Conservation (phyloP, 2,113 vertebrate genomes). For the Morone chrysops region DNA sequence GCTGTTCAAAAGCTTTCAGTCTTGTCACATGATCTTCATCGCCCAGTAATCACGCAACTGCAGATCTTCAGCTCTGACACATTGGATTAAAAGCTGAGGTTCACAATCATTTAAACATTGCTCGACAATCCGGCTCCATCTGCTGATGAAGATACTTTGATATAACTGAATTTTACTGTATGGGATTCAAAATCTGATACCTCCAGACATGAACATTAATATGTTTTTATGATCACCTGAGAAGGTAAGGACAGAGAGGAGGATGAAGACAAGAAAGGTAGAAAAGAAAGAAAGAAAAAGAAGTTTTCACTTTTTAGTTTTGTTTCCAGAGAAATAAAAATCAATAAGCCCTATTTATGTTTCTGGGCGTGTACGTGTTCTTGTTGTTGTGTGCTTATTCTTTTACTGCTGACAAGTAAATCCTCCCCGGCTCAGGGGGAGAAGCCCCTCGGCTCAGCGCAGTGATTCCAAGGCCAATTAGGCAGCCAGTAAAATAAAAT, state of each 20-base stretch:
- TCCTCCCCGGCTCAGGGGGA: conserved; percentile 13
- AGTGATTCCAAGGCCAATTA: conserved; percentile 63
- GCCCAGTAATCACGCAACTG: too few relatives aligned
- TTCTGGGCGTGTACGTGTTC: neutral
- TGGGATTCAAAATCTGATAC: too few relatives aligned
- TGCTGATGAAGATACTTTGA: neutral
- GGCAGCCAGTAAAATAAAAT: conserved; percentile 56
- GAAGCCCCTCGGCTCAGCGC: conserved; percentile 10
- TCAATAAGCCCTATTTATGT: neutral
- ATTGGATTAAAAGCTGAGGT: neutral
- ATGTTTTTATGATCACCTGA: neutral
- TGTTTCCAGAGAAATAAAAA: neutral
- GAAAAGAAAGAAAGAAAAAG: too few relatives aligned
- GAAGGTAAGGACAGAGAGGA: neutral
- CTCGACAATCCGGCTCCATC: neutral
- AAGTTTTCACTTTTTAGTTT: neutral
- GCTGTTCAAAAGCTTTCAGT: neutral
- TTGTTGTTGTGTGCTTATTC: neutral
- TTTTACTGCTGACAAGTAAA: conserved; percentile 32
- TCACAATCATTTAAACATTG: neutral
- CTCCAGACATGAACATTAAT: neutral
- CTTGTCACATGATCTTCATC: neutral
- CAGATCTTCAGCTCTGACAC: neutral
- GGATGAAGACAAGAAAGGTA: too few relatives aligned
- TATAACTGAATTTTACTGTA: too few relatives aligned